These are phyloP conservation scores for Chaetodon auriga DNA, from an alignment of 2,113 vertebrate species.

Conservation along the genomic window DNA sequence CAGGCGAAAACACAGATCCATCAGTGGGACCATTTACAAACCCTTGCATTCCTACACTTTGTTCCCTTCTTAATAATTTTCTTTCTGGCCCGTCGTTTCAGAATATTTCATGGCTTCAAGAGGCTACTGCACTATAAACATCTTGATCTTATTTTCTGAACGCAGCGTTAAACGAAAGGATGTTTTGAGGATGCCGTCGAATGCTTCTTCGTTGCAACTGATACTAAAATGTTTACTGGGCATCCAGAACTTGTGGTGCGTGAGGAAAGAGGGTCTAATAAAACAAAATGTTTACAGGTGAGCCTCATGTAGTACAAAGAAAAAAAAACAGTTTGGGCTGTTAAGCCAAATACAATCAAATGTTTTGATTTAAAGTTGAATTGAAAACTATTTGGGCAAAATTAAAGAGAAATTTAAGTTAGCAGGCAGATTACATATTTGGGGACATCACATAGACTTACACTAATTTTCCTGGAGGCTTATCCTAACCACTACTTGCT, in stretches of 20 bases:
- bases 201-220: background rate
- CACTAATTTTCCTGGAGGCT: no score
- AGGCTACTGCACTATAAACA: constrained; percentile 22
- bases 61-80: constrained; percentile 53
- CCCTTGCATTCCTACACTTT: constrained; percentile 64
- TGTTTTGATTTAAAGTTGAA: background rate
- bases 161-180: background rate
- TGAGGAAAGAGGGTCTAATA: constrained; percentile 8
- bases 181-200: background rate
- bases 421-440: background rate
- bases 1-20: constrained; percentile 75
- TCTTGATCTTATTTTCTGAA: constrained; percentile 20
- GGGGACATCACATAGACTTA: no score
- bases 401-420: no score
- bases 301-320: constrained; percentile 12
- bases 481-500: no score
- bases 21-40: constrained; percentile 74
- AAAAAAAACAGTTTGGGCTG: background rate
- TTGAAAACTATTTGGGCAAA: no score
- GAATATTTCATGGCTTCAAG: constrained; percentile 46
- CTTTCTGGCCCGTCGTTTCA: constrained; percentile 37
- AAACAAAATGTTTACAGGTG: constrained; percentile 29
- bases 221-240: background rate
- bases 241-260: constrained; percentile 6
- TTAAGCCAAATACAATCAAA: constrained; percentile 3